phyloP scores from a whole-genome alignment of 64 coral and sea anemone species.

The Montipora cactus region DNA sequence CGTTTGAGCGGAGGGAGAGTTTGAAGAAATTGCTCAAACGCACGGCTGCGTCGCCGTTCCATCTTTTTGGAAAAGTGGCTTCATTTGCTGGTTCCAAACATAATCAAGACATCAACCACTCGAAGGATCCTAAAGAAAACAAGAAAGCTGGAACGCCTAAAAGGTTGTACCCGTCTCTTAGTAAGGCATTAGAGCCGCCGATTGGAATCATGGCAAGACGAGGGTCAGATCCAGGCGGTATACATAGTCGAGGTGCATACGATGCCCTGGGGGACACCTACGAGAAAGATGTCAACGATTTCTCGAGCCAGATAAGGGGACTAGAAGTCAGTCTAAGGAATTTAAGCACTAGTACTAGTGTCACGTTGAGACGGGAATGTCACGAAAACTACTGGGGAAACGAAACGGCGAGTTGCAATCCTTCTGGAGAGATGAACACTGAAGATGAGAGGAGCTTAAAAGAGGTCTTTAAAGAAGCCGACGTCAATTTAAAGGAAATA shows the following conservation, averaged over 20 bases:
- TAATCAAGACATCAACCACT: background rate
- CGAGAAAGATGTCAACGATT: background rate
- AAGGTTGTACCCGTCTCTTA: constrained; percentile 14
- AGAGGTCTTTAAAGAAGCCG: constrained; percentile 60
- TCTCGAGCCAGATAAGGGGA: constrained; percentile 5
- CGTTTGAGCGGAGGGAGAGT: constrained; percentile 1
- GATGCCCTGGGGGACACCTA: background rate
- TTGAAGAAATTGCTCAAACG: constrained; percentile 19
- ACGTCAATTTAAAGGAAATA: constrained; percentile 69
- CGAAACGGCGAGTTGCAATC: background rate
- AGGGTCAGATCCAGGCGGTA: constrained; percentile 5
- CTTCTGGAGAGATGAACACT: constrained; percentile 2
- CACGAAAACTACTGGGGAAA: background rate
- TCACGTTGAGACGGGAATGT: background rate
- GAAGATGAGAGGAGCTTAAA: background rate
- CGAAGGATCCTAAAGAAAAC: background rate
- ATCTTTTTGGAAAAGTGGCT: constrained; percentile 15
- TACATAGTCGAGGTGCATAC: background rate
- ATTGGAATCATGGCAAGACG: background rate
- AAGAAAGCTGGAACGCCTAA: background rate
- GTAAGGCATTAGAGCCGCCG: background rate
- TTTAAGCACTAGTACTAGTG: background rate
- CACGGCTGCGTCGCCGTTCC: constrained; percentile 17
- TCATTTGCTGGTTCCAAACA: background rate
- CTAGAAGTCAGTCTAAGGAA: constrained; percentile 2